phyloP scores from a whole-genome alignment of 2,888 invertebrate species.

The Agrilus cyanescens region DNA sequence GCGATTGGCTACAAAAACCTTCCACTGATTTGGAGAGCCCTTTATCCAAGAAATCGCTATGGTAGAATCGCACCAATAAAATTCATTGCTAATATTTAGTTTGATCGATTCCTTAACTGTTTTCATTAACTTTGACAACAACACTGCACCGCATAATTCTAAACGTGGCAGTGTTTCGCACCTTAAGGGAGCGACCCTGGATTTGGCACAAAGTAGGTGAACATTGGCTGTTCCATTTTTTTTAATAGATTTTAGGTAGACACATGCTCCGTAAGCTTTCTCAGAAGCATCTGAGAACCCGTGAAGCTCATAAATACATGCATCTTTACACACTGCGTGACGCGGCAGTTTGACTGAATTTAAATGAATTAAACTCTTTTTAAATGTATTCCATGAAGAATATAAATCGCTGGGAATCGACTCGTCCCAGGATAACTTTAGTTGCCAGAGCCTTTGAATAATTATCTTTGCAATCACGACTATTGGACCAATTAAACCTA shows the following conservation, averaged over 20 bases:
- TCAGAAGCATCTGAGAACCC: slow-evolving; percentile 14
- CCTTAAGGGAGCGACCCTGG: slow-evolving; percentile 10
- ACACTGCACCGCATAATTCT: slow-evolving; percentile 20
- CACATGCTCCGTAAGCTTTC: slow-evolving; percentile 6
- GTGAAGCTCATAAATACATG: slow-evolving; percentile 11
- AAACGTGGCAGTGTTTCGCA: slow-evolving; percentile 18
- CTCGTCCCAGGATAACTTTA: slow-evolving; percentile 21
- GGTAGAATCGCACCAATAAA: slow-evolving; percentile 12
- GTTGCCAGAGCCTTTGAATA: slow-evolving; percentile 19
- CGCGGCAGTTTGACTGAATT: slow-evolving; percentile 10
- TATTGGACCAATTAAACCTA: slow-evolving; percentile 17
- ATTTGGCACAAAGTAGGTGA: slow-evolving; percentile 9
- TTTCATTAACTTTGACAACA: slow-evolving; percentile 14
- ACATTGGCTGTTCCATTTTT: not conserved
- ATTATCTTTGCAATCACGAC: slow-evolving; percentile 18
- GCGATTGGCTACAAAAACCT: slow-evolving; percentile 19
- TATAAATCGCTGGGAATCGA: slow-evolving; percentile 12
- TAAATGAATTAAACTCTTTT: slow-evolving; percentile 5
- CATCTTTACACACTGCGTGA: slow-evolving; percentile 2
- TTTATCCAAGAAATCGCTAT: slow-evolving; percentile 8
- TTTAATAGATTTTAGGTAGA: slow-evolving; percentile 7
- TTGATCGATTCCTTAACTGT: slow-evolving; percentile 7
- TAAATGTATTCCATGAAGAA: slow-evolving; percentile 1
- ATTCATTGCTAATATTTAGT: slow-evolving; percentile 2
- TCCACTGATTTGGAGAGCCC: slow-evolving; percentile 6